A percentile compares a stretch with the other conserved stretches of the same genome.
These are phyloP conservation scores for Steinernema carpocapsae DNA, from an alignment of 2,888 invertebrate species.

Conservation along the genomic window DNA sequence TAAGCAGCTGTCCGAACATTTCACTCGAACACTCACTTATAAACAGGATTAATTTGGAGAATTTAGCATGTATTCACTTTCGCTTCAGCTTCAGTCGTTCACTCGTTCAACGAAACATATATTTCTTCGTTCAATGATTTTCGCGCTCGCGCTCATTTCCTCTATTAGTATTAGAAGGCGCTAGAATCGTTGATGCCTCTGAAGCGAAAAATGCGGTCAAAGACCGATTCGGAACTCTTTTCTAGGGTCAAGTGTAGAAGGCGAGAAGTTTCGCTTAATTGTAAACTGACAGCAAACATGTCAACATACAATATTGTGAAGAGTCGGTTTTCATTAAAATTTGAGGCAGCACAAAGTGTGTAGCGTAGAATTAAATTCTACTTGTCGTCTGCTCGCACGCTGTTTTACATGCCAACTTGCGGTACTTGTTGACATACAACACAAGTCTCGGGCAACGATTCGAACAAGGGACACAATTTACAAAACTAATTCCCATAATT, in stretches of 20 bases:
- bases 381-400: not conserved
- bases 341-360: no score
- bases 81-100: slow-evolving; percentile 10
- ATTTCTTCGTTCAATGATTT: slow-evolving; percentile 24
- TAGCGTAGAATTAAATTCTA: not conserved
- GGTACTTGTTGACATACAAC: slow-evolving; percentile 28
- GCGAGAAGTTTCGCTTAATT: no score
- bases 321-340: no score
- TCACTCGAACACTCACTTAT: slow-evolving; percentile 11
- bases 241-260: no score
- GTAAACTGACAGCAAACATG: no score
- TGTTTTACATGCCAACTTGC: not conserved
- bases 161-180: slow-evolving; percentile 14
- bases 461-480: slow-evolving; percentile 19
- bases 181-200: slow-evolving; percentile 5
- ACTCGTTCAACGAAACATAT: not conserved
- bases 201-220: not conserved
- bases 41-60: slow-evolving; percentile 34
- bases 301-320: no score
- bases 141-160: not conserved
- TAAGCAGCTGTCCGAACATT: slow-evolving; percentile 32
- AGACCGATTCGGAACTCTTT: not conserved
- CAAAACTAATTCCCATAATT: slow-evolving; percentile 35
- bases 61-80: slow-evolving; percentile 26
- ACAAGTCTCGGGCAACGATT: not conserved